phyloP scores from a whole-genome alignment of 2,888 invertebrate species.

The Lomographa bimaculata region DNA sequence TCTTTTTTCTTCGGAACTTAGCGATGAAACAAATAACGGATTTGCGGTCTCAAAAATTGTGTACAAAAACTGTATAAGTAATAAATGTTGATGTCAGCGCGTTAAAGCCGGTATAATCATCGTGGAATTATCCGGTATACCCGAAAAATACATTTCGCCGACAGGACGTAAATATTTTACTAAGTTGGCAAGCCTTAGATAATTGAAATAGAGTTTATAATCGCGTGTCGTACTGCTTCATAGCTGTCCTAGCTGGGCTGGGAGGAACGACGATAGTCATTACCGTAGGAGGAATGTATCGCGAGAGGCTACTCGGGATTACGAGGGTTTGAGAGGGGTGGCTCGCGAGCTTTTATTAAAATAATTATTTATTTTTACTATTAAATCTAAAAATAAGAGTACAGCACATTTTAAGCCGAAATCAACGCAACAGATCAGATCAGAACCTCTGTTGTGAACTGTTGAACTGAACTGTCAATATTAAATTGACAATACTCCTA shows the following conservation, averaged over 20 bases:
- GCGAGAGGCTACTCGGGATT: slow-evolving; percentile 4
- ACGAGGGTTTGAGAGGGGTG: slow-evolving; percentile 4
- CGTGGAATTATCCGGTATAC: slow-evolving; percentile 12
- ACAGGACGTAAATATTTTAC: neutral
- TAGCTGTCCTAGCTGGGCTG: neutral
- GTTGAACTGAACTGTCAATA: no score
- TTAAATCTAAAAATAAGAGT: no score
- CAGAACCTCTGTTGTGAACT: no score
- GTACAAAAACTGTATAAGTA: slow-evolving; percentile 11
- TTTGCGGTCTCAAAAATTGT: slow-evolving; percentile 15
- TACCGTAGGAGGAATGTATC: slow-evolving; percentile 4
- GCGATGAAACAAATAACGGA: slow-evolving; percentile 1
- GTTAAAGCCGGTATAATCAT: slow-evolving; percentile 23
- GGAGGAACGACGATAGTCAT: slow-evolving; percentile 5
- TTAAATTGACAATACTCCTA: no score
- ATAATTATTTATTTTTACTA: neutral
- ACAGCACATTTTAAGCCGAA: no score
- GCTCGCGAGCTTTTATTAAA: slow-evolving; percentile 1
- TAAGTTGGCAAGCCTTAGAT: neutral
- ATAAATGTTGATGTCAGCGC: slow-evolving; percentile 19
- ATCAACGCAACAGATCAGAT: no score
- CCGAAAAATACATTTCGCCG: slow-evolving; percentile 12
- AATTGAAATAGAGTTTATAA: neutral
- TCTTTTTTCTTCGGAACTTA: no score
- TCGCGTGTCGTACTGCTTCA: neutral